Evolutionary conservation across 2,797 vertebrate genomes (phyloP).

Genomic region (Oreochromis mossambicus): DNA sequence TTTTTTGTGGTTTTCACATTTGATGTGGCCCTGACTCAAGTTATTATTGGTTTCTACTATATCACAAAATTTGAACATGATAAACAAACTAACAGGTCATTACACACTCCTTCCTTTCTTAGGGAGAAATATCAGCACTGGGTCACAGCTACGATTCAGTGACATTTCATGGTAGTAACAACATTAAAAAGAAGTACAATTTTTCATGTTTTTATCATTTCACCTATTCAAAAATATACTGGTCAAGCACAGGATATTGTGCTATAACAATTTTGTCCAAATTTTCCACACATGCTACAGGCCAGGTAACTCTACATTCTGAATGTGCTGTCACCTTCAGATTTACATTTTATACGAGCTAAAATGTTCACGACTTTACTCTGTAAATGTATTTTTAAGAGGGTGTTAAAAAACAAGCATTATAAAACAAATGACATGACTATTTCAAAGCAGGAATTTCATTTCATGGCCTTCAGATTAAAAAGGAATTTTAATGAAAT

Average conservation of each 20-base stretch:
- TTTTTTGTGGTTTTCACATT: background rate
- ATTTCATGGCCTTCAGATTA: background rate
- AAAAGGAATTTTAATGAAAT: background rate
- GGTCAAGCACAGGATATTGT: background rate
- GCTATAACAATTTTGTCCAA: background rate
- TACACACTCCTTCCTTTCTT: background rate
- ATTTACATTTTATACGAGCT: background rate
- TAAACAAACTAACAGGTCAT: background rate
- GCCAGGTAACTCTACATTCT: background rate
- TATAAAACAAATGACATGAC: background rate
- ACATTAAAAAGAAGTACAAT: background rate
- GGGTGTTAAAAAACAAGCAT: background rate
- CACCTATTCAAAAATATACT: background rate
- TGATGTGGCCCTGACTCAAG: background rate
- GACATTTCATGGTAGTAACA: background rate
- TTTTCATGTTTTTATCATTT: background rate
- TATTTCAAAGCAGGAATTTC: background rate
- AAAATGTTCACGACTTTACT: background rate
- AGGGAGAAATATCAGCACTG: background rate
- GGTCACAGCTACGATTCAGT: background rate
- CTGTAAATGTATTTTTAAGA: background rate
- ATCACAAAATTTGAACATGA: background rate
- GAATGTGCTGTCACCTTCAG: background rate
- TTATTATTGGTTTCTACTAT: background rate
- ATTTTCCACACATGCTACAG: background rate